phyloP scores from a whole-genome alignment of 2,113 vertebrate species.

The Megaptera novaeangliae region DNA sequence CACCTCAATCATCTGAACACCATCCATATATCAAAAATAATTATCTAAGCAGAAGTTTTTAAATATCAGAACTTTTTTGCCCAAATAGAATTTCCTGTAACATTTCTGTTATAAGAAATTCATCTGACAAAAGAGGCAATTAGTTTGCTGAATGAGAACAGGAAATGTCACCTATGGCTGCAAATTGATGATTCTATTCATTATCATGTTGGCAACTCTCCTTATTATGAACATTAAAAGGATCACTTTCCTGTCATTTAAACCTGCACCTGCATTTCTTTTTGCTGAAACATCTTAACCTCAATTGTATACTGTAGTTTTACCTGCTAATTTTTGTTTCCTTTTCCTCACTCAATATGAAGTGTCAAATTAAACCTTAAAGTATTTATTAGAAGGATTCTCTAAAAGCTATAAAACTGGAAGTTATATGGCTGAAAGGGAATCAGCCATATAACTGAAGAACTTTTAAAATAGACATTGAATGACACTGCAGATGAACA shows the following conservation, averaged over 20 bases:
- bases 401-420: constrained; percentile 18
- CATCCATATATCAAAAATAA: neutral
- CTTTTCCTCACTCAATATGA: neutral
- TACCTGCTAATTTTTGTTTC: constrained; percentile 47
- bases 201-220: constrained; percentile 68
- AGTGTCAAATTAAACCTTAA: constrained; percentile 11
- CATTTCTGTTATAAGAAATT: constrained; percentile 63
- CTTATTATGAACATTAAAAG: constrained; percentile 70
- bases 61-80: constrained; percentile 16
- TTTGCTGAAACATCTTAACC: constrained; percentile 40
- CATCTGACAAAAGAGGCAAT: constrained; percentile 71
- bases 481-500: neutral
- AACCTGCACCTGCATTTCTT: constrained; percentile 14
- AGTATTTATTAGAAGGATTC: constrained; percentile 37
- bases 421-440: constrained; percentile 24
- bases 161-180: constrained; percentile 59
- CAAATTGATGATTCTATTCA: constrained; percentile 72
- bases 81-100: constrained; percentile 53
- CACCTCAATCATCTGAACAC: neutral
- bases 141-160: constrained; percentile 67
- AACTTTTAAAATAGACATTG: neutral
- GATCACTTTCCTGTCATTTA: constrained; percentile 72
- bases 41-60: neutral
- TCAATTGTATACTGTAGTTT: neutral
- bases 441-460: constrained; percentile 1